Conservation (phyloP, 2,113 vertebrate species). For the Riparia riparia region DNA sequence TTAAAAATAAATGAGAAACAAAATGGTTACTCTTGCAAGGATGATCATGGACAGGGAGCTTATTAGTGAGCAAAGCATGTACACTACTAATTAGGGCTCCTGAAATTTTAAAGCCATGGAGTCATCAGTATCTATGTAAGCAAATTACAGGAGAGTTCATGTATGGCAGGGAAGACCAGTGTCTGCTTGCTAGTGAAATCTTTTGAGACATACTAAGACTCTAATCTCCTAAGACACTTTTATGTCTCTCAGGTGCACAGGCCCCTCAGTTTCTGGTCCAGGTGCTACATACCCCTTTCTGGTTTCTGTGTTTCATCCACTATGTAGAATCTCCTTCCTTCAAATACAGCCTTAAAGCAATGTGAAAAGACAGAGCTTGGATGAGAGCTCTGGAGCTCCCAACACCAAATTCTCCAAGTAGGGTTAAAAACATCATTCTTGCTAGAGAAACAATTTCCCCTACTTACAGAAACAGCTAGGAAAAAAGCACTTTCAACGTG, state of each 20-base stretch:
- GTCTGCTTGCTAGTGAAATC: not conserved
- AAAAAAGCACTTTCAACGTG: accelerated
- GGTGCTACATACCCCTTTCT: not conserved
- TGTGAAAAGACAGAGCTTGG: accelerated
- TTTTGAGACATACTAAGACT: not conserved
- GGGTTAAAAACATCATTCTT: not conserved
- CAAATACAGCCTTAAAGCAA: not conserved
- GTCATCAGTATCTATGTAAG: not conserved
- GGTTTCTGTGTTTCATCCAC: not conserved
- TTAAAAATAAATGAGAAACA: not conserved
- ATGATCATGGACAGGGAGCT: not conserved
- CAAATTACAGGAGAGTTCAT: not conserved
- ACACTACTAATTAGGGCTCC: not conserved
- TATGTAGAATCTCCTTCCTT: not conserved
- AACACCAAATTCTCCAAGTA: not conserved
- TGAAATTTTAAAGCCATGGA: conserved; percentile 3
- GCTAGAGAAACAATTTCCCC: not conserved
- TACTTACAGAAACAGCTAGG: not conserved
- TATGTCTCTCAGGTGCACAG: not conserved
- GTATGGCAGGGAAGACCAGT: not conserved
- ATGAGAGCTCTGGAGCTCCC: not conserved
- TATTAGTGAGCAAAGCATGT: not conserved
- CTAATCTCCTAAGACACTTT: not conserved
- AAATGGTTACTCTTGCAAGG: not conserved
- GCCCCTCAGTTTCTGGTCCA: not conserved